These are phyloP conservation scores for Cynopterus brachyotis DNA, from an alignment of 2,113 vertebrate species.

Conservation along the genomic window DNA sequence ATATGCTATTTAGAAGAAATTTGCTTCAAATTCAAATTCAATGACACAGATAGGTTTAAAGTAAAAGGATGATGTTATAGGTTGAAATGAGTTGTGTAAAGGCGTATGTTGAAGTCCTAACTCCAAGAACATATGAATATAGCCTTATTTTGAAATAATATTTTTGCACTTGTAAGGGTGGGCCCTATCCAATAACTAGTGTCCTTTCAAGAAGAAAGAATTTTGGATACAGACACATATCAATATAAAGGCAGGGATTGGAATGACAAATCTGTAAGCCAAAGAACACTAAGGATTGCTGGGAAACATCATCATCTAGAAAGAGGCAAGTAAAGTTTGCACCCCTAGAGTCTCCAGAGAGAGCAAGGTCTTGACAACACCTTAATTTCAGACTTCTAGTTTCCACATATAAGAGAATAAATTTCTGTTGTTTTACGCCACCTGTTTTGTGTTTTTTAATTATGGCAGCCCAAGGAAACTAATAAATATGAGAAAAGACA, in stretches of 20 bases:
- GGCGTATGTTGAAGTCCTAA: background rate
- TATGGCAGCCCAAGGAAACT: background rate
- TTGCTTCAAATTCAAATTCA: background rate
- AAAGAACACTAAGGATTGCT: background rate
- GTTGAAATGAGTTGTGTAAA: background rate
- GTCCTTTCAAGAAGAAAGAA: background rate
- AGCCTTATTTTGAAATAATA: background rate
- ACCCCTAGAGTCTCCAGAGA: background rate
- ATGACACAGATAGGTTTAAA: background rate
- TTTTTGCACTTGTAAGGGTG: background rate
- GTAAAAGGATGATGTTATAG: background rate
- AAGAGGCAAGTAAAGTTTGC: background rate
- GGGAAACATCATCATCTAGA: background rate
- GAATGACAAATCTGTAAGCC: background rate
- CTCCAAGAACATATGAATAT: background rate
- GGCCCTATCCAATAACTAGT: background rate
- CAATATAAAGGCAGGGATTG: background rate
- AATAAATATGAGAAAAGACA: background rate
- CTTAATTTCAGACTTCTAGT: background rate
- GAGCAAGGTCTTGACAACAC: background rate
- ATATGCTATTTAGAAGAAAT: background rate
- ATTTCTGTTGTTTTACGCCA: background rate
- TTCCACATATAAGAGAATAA: background rate
- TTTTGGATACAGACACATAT: background rate
- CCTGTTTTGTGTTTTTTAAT: background rate